Evolutionary conservation across 35 echinoderm and acorn worm genomes (phyloP).

Genomic region (Ptychodera flava): DNA sequence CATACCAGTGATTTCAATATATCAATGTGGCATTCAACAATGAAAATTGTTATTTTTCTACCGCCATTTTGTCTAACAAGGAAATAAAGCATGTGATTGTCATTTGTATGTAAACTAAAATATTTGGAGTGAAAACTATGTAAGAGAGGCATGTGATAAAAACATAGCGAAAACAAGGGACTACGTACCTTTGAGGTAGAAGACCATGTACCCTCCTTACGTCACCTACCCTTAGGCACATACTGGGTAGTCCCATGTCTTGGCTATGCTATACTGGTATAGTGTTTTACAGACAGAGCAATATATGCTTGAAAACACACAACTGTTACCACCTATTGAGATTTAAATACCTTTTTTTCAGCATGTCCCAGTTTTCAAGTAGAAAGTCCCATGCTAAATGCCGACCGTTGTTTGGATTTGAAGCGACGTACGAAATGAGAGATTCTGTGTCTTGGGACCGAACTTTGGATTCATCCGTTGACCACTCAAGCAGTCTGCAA

Average conservation of each 20-base stretch:
- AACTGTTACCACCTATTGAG: neutral
- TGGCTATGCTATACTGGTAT: neutral
- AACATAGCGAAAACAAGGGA: too few species aligned
- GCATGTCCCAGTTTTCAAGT: conserved; percentile 62
- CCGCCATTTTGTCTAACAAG: too few species aligned
- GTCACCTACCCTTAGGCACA: neutral
- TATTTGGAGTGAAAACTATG: too few species aligned
- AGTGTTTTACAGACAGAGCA: neutral
- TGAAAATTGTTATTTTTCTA: too few species aligned
- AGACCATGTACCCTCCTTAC: neutral
- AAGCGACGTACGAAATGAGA: conserved; percentile 63
- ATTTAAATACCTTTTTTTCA: conserved; percentile 52
- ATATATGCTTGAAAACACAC: neutral
- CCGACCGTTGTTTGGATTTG: conserved; percentile 66
- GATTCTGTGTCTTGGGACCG: conserved; percentile 59
- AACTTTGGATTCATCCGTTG: conserved; percentile 37
- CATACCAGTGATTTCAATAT: too few species aligned
- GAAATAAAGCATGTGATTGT: too few species aligned
- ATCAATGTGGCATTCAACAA: too few species aligned
- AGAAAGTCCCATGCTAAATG: conserved; percentile 89
- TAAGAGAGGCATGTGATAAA: too few species aligned
- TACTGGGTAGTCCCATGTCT: neutral
- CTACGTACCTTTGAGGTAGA: neutral
- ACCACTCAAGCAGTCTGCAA: conserved; percentile 59
- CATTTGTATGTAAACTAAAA: too few species aligned